Percentiles rank a stretch among this genome's conserved stretches.
Evolutionary conservation across 2,797 vertebrate species (phyloP).

Genomic region (Enteromius radiatus): DNA sequence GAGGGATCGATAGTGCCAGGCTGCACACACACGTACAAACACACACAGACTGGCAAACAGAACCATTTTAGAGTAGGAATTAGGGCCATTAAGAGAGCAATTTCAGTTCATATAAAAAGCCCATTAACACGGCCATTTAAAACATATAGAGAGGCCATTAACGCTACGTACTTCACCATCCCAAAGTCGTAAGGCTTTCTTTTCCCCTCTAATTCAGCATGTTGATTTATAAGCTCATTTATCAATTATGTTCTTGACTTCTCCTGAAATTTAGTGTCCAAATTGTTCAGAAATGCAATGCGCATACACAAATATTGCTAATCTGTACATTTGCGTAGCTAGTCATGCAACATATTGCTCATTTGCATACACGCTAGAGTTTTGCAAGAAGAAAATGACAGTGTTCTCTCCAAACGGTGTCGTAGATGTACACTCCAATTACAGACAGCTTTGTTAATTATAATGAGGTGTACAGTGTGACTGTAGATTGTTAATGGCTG

Average conservation of each 20-base stretch:
- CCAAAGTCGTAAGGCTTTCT: conserved; percentile 45
- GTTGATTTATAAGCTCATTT: conserved; percentile 54
- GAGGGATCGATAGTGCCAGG: conserved; percentile 73
- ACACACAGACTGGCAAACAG: conserved; percentile 66
- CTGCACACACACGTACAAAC: conserved; percentile 45
- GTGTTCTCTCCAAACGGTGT: neutral
- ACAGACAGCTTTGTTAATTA: neutral
- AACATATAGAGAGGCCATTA: conserved; percentile 71
- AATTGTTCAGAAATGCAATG: conserved; percentile 11
- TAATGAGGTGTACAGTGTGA: neutral
- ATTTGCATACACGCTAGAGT: conserved; percentile 6
- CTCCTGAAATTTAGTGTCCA: conserved; percentile 18
- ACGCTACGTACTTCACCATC: conserved; percentile 60
- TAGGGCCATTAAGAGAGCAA: conserved; percentile 66
- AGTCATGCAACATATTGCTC: neutral
- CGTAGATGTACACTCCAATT: neutral
- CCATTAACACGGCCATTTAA: conserved; percentile 73
- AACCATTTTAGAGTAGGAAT: conserved; percentile 69
- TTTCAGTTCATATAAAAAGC: conserved; percentile 67
- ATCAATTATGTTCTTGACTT: conserved; percentile 47
- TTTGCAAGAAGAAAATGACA: neutral
- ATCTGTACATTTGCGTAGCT: neutral
- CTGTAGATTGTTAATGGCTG: neutral
- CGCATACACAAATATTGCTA: neutral
- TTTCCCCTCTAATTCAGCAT: conserved; percentile 19